A percentile compares a stretch with the other conserved stretches of the same genome.
Conservation (phyloP, 2,113 vertebrate species). For the Ammodytes marinus region DNA sequence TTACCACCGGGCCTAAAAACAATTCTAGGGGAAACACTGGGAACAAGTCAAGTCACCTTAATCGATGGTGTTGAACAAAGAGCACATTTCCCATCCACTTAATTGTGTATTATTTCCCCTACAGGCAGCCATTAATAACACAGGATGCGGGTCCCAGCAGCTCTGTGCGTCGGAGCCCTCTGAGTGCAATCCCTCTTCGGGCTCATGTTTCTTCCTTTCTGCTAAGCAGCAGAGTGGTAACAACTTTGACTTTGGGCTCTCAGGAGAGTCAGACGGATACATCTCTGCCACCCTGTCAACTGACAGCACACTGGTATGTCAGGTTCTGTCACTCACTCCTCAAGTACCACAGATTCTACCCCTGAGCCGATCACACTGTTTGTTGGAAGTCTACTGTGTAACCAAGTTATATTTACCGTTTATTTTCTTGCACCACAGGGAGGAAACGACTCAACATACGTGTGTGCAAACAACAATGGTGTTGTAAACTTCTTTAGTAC, state of each 20-base stretch:
- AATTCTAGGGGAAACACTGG: no score
- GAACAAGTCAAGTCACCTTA: no score
- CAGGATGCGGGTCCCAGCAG: accelerated
- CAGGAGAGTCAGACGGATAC: constrained; percentile 59
- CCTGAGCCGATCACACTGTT: neutral
- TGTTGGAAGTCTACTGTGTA: neutral
- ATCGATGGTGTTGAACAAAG: neutral
- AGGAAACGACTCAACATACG: constrained; percentile 32
- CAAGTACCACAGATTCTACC: neutral
- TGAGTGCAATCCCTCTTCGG: constrained; percentile 23
- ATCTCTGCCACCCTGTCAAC: constrained; percentile 20
- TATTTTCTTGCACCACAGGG: constrained; percentile 45
- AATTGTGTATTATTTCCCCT: neutral
- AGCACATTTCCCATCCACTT: neutral
- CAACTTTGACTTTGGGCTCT: constrained; percentile 38
- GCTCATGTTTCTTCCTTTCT: constrained; percentile 57
- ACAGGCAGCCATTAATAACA: neutral
- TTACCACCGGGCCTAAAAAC: no score
- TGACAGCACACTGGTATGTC: neutral
- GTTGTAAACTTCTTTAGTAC: constrained; percentile 3
- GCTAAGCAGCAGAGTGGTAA: accelerated
- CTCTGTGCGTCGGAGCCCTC: constrained; percentile 59
- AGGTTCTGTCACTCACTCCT: neutral
- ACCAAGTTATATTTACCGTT: neutral
- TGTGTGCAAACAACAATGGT: constrained; percentile 61